phyloP scores from a whole-genome alignment of 2,888 invertebrate genomes.

The Aplocera efformata region DNA sequence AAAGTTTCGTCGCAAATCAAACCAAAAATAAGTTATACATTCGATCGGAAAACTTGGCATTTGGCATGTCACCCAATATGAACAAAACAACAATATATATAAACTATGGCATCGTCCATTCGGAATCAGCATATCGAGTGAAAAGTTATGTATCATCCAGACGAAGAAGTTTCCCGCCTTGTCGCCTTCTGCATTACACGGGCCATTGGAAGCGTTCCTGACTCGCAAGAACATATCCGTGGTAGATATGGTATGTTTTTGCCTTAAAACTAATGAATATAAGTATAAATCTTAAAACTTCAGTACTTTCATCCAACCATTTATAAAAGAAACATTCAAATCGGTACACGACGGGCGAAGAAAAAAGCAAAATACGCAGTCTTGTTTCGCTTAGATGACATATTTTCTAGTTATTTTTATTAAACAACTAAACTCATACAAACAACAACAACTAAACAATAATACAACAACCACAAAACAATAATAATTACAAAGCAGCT shows the following conservation, averaged over 20 bases:
- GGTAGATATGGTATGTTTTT: constrained; percentile 15
- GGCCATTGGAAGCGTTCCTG: constrained; percentile 35
- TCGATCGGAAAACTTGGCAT: constrained; percentile 3
- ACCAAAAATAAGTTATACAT: background rate
- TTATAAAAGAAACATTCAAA: too few species aligned
- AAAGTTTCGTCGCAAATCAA: background rate
- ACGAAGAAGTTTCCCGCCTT: constrained; percentile 42
- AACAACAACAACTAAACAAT: too few species aligned
- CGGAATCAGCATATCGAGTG: constrained; percentile 38
- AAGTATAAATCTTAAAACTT: too few species aligned
- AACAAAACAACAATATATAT: constrained; percentile 12
- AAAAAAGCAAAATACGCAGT: too few species aligned
- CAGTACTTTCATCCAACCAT: too few species aligned
- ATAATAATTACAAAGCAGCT: too few species aligned
- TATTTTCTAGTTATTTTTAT: too few species aligned
- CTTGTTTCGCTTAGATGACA: too few species aligned
- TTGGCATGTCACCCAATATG: constrained; percentile 3
- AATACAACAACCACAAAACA: too few species aligned
- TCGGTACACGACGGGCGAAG: too few species aligned
- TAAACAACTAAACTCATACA: too few species aligned
- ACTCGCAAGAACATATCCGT: background rate
- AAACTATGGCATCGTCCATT: constrained; percentile 22
- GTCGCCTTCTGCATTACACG: constrained; percentile 43
- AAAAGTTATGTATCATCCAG: constrained; percentile 38
- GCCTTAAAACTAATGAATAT: too few species aligned